Conservation (phyloP, 2,113 vertebrate species). For the Phalacrocorax pelagicus region DNA sequence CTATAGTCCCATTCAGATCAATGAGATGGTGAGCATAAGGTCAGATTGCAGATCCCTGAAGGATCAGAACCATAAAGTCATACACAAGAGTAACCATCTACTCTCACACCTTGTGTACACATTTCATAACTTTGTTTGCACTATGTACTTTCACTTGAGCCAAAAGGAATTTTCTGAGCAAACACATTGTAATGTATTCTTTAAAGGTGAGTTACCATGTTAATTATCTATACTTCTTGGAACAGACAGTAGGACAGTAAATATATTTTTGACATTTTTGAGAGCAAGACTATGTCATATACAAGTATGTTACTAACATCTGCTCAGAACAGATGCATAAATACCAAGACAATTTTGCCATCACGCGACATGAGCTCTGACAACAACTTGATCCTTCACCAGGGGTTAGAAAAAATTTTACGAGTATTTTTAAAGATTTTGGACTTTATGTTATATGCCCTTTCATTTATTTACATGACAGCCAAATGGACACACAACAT, state of each 20-base stretch:
- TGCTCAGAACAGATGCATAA: not conserved
- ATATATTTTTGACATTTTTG: not conserved
- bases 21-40: not conserved
- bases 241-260: not conserved
- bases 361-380: not conserved
- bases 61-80: not conserved
- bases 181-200: conserved; percentile 8
- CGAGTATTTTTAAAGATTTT: not conserved
- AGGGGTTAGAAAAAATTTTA: not conserved
- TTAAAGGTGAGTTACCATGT: not conserved
- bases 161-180: conserved; percentile 44
- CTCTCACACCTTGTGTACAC: conserved; percentile 41
- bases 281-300: not conserved
- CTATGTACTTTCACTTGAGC: conserved; percentile 23
- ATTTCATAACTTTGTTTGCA: conserved; percentile 15
- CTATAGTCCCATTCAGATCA: not conserved
- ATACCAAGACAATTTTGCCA: not conserved
- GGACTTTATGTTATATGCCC: not conserved
- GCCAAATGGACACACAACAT: not conserved
- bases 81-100: not conserved
- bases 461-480: not conserved
- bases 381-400: not conserved
- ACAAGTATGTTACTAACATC: not conserved
- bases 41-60: not conserved
- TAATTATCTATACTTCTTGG: not conserved